Evolutionary conservation across 2,797 vertebrate species (phyloP).

Genomic region (Crenichthys baileyi): DNA sequence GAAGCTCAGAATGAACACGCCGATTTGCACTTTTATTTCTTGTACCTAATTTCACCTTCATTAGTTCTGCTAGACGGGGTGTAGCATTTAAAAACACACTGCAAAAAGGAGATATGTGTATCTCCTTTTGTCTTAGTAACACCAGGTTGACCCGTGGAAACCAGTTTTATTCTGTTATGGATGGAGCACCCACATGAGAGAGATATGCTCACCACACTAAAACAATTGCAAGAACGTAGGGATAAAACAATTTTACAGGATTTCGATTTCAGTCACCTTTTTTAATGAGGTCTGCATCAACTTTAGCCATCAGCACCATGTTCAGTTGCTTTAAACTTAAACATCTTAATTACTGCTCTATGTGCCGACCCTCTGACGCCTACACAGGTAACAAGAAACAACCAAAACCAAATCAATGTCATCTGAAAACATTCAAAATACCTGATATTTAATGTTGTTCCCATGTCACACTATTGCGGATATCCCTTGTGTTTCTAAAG

Average conservation of each 20-base stretch:
- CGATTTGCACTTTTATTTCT: background rate
- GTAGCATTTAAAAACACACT: background rate
- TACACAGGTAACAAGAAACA: background rate
- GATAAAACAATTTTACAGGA: background rate
- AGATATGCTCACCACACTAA: too few relatives aligned
- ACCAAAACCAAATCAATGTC: background rate
- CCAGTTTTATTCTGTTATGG: background rate
- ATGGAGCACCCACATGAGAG: background rate
- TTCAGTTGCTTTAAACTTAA: too few relatives aligned
- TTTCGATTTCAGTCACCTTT: background rate
- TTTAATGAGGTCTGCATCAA: background rate
- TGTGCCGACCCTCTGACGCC: background rate
- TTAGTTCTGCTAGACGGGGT: conserved; percentile 12
- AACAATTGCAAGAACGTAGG: background rate
- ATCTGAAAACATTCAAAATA: background rate
- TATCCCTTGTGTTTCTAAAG: background rate
- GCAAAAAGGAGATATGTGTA: background rate
- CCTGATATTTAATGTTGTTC: too few relatives aligned
- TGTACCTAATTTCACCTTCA: conserved; percentile 15
- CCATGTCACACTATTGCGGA: background rate
- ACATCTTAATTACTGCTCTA: too few relatives aligned
- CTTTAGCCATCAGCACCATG: background rate
- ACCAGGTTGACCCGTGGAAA: background rate
- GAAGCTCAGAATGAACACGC: background rate
- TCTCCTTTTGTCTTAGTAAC: background rate